Percentiles rank a stretch among this genome's conserved stretches.
phyloP scores from a whole-genome alignment of 2,113 vertebrate genomes.

The Gallinago undulata region DNA sequence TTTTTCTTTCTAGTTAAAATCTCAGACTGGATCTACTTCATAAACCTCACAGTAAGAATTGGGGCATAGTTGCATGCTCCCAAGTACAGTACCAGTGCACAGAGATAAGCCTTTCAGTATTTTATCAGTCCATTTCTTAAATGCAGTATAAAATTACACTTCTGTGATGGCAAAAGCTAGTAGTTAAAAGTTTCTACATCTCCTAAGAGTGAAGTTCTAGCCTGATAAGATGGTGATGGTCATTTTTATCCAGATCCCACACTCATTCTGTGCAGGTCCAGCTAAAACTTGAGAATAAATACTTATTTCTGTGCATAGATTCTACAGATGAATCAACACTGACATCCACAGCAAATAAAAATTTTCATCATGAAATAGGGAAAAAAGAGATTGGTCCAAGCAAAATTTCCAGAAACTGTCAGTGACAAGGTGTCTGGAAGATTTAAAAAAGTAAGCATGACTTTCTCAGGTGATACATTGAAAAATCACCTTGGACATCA shows the following conservation, averaged over 20 bases:
- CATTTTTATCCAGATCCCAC: background rate
- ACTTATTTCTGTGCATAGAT: background rate
- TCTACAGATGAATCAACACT: constrained; percentile 3
- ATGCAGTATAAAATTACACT: background rate
- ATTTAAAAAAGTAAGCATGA: background rate
- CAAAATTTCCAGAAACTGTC: background rate
- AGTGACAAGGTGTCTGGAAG: background rate
- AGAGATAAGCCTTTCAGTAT: background rate
- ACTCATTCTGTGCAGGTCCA: background rate
- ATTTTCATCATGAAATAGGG: background rate
- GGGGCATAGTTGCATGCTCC: background rate
- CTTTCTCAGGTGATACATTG: background rate
- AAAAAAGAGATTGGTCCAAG: background rate
- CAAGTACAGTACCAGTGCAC: background rate
- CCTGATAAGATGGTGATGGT: background rate
- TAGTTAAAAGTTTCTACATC: background rate
- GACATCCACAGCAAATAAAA: constrained; percentile 10
- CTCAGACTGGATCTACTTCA: background rate
- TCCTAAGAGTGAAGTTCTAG: background rate
- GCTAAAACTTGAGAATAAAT: background rate
- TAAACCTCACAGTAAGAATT: background rate
- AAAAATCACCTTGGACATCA: constrained; percentile 17
- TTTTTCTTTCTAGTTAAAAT: background rate
- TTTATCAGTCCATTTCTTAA: background rate
- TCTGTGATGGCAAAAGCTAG: background rate